Percentiles rank a stretch among this genome's conserved stretches.
phyloP scores from a whole-genome alignment of 2,113 vertebrate species.

The Lipophrys pholis region DNA sequence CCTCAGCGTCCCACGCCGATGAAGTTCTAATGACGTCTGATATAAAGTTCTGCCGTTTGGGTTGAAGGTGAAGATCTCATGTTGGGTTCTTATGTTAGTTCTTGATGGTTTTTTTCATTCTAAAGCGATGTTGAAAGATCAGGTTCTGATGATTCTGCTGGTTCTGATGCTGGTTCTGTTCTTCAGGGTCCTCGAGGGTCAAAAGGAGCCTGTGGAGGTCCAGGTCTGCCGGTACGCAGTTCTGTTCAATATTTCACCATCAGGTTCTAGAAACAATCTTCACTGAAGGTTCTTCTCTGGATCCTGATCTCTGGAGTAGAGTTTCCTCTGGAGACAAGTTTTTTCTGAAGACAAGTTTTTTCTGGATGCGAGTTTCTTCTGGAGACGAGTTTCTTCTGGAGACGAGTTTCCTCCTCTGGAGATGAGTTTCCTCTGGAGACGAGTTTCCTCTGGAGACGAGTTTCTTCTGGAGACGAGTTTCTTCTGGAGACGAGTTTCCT shows the following conservation, averaged over 20 bases:
- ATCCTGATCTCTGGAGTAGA: background rate
- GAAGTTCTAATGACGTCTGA: background rate
- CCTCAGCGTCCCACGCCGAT: too few species aligned
- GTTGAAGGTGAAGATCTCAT: background rate
- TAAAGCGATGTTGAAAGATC: too few species aligned
- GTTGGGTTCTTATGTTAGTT: background rate
- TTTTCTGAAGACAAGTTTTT: too few species aligned
- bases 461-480: too few species aligned
- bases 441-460: too few species aligned
- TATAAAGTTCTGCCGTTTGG: background rate
- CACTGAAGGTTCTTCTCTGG: background rate
- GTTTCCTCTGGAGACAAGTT: background rate
- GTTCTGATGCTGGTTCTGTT: constrained; percentile 7
- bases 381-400: too few species aligned
- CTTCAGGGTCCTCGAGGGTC: constrained; percentile 69
- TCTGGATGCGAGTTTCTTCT: too few species aligned
- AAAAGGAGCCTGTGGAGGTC: constrained; percentile 59
- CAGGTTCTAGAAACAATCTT: too few species aligned
- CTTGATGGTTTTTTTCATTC: too few species aligned
- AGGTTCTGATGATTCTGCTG: background rate
- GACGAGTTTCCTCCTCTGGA: too few species aligned
- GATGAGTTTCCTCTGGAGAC: too few species aligned
- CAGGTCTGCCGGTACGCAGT: constrained; percentile 65
- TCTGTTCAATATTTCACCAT: background rate
- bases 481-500: too few species aligned